These are phyloP conservation scores for Lithophane ornitopus DNA, from an alignment of 2,888 invertebrate genomes.

Conservation along the genomic window DNA sequence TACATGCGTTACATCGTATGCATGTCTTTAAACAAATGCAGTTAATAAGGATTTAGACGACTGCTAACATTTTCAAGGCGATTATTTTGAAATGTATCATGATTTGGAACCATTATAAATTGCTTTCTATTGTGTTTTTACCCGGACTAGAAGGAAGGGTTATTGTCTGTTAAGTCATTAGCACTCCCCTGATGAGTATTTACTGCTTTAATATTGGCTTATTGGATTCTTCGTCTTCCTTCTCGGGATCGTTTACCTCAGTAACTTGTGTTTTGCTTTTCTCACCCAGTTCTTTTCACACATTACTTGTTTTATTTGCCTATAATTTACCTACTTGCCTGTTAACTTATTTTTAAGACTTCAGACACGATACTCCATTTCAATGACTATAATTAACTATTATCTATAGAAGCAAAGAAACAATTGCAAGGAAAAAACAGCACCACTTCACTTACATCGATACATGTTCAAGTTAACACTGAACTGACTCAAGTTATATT, in stretches of 20 bases:
- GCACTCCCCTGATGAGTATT: background rate
- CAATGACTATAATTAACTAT: constrained; percentile 17
- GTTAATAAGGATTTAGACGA: constrained; percentile 8
- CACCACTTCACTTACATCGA: constrained; percentile 14
- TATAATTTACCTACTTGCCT: constrained; percentile 14
- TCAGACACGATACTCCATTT: constrained; percentile 9
- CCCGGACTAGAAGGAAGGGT: no score
- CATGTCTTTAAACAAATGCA: constrained; percentile 49
- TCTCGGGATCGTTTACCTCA: background rate
- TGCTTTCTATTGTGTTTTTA: background rate
- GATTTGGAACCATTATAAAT: background rate
- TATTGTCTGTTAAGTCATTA: background rate
- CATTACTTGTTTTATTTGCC: background rate
- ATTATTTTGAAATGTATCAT: background rate
- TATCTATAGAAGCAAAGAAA: background rate
- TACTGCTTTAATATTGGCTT: background rate
- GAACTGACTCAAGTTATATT: constrained; percentile 27
- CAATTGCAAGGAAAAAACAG: constrained; percentile 25
- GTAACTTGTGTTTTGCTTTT: background rate
- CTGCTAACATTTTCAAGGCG: background rate
- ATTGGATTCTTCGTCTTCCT: background rate
- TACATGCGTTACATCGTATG: constrained; percentile 20
- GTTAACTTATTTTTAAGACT: constrained; percentile 7
- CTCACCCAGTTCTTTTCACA: background rate
- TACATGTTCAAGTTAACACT: constrained; percentile 17